phyloP scores from a whole-genome alignment of 2,888 invertebrate species.

The Drosophila cracens region DNA sequence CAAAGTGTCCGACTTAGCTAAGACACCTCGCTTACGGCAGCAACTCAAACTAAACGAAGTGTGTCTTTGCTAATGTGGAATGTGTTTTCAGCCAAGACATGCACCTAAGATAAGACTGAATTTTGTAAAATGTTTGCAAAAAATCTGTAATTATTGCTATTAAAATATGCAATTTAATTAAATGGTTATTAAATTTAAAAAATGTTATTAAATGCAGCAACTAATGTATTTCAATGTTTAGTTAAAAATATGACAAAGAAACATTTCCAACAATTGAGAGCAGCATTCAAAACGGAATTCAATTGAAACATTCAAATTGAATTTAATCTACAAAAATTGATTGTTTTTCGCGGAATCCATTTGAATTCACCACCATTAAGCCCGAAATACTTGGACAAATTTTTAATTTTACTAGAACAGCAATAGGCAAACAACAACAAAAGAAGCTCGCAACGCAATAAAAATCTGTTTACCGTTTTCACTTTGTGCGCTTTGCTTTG shows the following conservation, averaged over 20 bases:
- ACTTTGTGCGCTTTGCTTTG: constrained; percentile 14
- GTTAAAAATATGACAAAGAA: not conserved
- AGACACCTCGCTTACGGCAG: not conserved
- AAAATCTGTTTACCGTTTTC: constrained; percentile 50
- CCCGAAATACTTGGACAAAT: not conserved
- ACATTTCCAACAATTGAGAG: not conserved
- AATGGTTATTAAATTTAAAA: accelerated
- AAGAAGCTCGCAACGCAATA: constrained; percentile 62
- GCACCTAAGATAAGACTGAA: constrained; percentile 4
- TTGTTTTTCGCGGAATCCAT: not conserved
- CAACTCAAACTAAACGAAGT: not conserved
- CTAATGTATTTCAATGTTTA: not conserved
- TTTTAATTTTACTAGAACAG: constrained; percentile 11
- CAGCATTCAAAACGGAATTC: not conserved
- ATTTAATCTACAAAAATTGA: not conserved
- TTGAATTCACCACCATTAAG: not conserved
- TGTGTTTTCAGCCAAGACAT: constrained; percentile 6
- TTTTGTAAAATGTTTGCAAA: not conserved
- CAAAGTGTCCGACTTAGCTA: not conserved
- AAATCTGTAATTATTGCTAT: not conserved
- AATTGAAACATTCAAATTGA: not conserved
- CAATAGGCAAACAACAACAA: constrained; percentile 4
- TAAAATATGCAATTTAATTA: not conserved
- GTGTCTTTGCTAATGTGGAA: not conserved
- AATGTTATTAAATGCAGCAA: not conserved